Evolutionary conservation across 2,888 invertebrate genomes (phyloP), one percentile per base, ranked within the genome.

Genomic region (Idaea biselata): DNA sequence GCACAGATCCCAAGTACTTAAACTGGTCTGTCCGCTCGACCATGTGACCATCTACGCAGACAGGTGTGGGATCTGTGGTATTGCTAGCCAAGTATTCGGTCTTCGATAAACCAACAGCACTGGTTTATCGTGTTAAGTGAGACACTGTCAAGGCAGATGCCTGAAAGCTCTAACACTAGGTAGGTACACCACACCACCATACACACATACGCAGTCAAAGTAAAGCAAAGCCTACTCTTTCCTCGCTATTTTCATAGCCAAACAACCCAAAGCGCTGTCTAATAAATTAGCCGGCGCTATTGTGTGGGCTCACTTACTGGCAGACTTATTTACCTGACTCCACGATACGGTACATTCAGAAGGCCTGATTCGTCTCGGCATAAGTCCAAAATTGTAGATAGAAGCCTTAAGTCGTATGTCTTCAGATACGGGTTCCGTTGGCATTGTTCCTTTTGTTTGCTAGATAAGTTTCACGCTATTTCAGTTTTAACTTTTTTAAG

Each of bases 241-340:
- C 25, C 58, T 18, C 56, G 56, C 56, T 6, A 16, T 17, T 18
- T 56, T 16, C 56, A 18, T 56, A 56, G 56, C 56, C 18, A 18
- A 17, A 56, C 56, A 56, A 18, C 56, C 80, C 80, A 83, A 85
- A 87, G 83, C 81, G 77, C 77, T 81, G 82, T 81, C 84, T 84
- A 87, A 89, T 89, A 89, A 90, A 89, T 89, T 87, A 87, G 85
- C 80, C 73, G 65, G 65, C 75, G 81, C 85, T 84, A 88, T 89
- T 89, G 87, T 88, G 86, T 82, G 84, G 86, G 84, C 81, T 86
- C 86, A 86, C 86, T 88, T 85, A 82, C 80, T 82, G 84, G 84
- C 82, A 84, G 84, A 86, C 84, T 88, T 89, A 89, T 88, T 88
- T 86, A 89, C 87, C 87, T 86, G 83, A 77, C 78, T 81, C 77